phyloP scores from a whole-genome alignment of 2,888 invertebrate species.

The Monochamus alternatus region DNA sequence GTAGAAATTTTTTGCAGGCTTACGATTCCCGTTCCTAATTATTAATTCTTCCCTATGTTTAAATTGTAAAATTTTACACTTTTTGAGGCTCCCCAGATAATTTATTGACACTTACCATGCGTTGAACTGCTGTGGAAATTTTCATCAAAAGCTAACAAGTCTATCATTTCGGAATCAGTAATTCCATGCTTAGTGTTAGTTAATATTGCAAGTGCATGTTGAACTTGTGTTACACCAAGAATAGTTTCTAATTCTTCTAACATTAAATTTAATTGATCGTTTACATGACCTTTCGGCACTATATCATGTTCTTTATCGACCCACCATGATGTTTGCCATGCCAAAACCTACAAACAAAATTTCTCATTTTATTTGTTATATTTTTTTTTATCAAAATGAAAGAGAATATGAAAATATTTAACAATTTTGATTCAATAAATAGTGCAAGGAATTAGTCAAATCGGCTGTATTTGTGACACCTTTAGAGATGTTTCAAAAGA shows the following conservation, averaged over 20 bases:
- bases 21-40: no score
- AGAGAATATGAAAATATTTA: no score
- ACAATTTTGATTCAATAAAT: no score
- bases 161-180: constrained; percentile 86
- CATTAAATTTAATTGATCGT: constrained; percentile 79
- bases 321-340: constrained; percentile 78
- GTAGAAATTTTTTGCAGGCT: no score
- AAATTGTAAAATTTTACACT: no score
- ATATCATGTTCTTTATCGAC: constrained; percentile 74
- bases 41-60: no score
- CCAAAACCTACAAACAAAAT: constrained; percentile 71
- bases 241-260: constrained; percentile 81
- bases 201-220: constrained; percentile 80
- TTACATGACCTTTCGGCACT: constrained; percentile 73
- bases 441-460: no score
- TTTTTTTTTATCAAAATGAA: neutral
- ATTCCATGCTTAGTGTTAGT: constrained; percentile 85
- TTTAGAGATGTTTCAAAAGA: no score
- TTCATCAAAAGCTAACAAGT: constrained; percentile 78
- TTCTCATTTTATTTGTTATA: neutral
- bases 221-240: constrained; percentile 78
- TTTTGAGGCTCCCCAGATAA: neutral
- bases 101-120: constrained; percentile 72
- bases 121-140: constrained; percentile 78
- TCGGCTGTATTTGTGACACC: no score